These are phyloP conservation scores for Anas georgica DNA, from an alignment of 2,797 vertebrate species.

Conservation along the genomic window DNA sequence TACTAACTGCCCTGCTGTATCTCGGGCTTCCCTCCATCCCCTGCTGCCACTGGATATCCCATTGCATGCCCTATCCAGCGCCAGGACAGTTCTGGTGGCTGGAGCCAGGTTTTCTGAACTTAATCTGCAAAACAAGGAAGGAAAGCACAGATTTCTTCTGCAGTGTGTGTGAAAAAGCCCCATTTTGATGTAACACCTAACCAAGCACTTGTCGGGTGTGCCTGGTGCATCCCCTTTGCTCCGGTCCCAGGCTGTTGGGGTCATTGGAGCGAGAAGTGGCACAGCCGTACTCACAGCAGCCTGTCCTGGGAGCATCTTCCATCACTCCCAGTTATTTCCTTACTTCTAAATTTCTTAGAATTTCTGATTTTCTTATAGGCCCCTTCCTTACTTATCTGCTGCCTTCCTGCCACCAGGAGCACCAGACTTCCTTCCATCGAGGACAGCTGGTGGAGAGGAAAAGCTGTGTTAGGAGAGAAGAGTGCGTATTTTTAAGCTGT, in stretches of 20 bases:
- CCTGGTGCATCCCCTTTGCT: neutral
- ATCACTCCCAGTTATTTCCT: neutral
- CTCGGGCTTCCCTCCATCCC: neutral
- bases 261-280: fast-evolving
- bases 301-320: neutral
- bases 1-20: neutral
- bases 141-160: neutral
- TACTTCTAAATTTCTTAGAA: neutral
- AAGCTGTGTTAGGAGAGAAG: neutral
- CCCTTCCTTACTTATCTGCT: neutral
- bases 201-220: fast-evolving
- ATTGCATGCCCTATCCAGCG: fast-evolving
- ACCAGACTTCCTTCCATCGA: neutral
- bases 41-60: neutral
- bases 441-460: neutral
- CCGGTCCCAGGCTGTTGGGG: fast-evolving
- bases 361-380: neutral
- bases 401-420: neutral
- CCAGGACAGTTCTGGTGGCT: neutral
- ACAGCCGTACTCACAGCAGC: neutral
- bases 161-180: neutral
- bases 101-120: neutral
- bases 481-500: neutral
- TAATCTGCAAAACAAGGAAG: neutral
- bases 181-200: neutral